Conservation (phyloP, 30 jellyfish, hydroid and myxozoan genomes). For the Chrysaora quinquecirrha region DNA sequence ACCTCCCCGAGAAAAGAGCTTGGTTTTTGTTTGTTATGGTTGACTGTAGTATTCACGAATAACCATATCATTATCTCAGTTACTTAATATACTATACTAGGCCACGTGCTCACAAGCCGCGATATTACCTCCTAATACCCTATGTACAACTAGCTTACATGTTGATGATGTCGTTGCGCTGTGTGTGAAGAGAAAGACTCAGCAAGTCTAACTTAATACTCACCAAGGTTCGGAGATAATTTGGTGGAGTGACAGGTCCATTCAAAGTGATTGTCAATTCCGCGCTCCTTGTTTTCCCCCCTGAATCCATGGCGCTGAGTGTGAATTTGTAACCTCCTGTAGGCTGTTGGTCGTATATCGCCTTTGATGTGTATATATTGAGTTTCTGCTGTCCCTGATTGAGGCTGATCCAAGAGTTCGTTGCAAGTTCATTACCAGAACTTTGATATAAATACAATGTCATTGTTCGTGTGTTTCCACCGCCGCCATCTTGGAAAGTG, state of each 20-base stretch:
- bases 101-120: no score
- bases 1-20: no score
- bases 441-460: slow-evolving; percentile 43
- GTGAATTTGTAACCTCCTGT: slow-evolving; percentile 53
- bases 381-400: slow-evolving; percentile 13
- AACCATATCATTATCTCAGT: no score
- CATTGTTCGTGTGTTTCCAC: slow-evolving; percentile 57
- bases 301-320: slow-evolving; percentile 76
- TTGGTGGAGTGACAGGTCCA: slow-evolving; percentile 64
- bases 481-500: slow-evolving; percentile 68
- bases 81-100: no score
- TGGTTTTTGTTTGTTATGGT: no score
- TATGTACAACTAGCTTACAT: no score
- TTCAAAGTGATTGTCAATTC: slow-evolving; percentile 11
- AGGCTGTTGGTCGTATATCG: slow-evolving; percentile 49
- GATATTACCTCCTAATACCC: no score
- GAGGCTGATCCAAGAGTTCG: slow-evolving; percentile 42
- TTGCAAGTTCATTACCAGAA: slow-evolving; percentile 27
- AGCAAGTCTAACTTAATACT: not conserved
- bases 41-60: no score
- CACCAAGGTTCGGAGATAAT: slow-evolving; percentile 49
- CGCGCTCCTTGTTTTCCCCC: slow-evolving; percentile 39
- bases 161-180: no score
- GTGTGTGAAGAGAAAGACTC: no score
- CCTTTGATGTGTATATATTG: slow-evolving; percentile 22